These are phyloP conservation scores for Ochotona curzoniae DNA, from an alignment of 2,113 vertebrate species.

Conservation along the genomic window DNA sequence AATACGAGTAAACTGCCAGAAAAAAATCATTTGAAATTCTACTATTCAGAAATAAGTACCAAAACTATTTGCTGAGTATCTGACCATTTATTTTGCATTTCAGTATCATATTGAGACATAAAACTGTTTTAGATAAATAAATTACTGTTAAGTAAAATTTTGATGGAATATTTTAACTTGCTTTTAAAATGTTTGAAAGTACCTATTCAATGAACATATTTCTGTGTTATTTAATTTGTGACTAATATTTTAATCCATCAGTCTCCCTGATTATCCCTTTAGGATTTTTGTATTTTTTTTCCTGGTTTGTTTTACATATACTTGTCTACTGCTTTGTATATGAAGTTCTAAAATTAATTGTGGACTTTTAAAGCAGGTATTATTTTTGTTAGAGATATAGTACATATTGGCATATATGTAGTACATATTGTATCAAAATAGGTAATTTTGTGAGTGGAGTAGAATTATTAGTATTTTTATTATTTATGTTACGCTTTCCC, in stretches of 20 bases:
- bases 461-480: neutral
- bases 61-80: neutral
- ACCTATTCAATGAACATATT: neutral
- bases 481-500: neutral
- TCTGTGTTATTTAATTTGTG: conserved; percentile 14
- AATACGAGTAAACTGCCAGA: neutral
- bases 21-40: conserved; percentile 25
- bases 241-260: conserved; percentile 27
- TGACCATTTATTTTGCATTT: conserved; percentile 23
- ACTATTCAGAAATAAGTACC: neutral
- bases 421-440: neutral
- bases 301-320: neutral
- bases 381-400: neutral
- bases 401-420: neutral
- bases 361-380: neutral
- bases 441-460: conserved; percentile 12
- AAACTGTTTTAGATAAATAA: conserved; percentile 18
- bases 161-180: no score
- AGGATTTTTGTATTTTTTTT: conserved; percentile 6
- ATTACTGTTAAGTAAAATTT: conserved; percentile 46
- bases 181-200: no score
- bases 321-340: conserved; percentile 1
- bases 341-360: conserved; percentile 41
- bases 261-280: neutral
- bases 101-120: conserved; percentile 10